Conservation (phyloP, 2,888 invertebrate genomes). For the Chrysomela aeneicollis region DNA sequence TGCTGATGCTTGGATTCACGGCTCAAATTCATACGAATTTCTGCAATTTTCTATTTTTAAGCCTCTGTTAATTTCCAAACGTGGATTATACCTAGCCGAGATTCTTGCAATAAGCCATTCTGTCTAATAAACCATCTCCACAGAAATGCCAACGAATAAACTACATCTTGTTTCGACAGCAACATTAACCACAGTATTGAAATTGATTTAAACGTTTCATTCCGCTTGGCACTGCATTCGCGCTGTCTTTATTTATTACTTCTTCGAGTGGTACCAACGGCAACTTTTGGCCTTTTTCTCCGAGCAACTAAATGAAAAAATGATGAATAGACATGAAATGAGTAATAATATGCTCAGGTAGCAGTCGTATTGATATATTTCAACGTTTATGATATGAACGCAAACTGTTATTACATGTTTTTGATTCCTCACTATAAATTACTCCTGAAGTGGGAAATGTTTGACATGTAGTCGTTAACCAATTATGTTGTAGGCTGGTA, state of each 20-base stretch:
- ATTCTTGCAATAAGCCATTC: background rate
- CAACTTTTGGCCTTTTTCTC: conserved; percentile 32
- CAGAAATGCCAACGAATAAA: conserved; percentile 13
- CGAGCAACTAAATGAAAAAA: conserved; percentile 47
- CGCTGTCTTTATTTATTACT: conserved; percentile 22
- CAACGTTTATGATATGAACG: conserved; percentile 45
- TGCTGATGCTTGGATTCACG: too few relatives aligned
- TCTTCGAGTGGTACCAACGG: conserved; percentile 7
- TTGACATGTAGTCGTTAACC: conserved; percentile 50
- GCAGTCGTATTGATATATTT: conserved; percentile 50
- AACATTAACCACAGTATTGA: conserved; percentile 34
- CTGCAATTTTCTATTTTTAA: too few relatives aligned
- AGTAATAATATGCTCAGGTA: conserved; percentile 55
- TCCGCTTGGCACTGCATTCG: conserved; percentile 25
- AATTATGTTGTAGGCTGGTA: conserved; percentile 45
- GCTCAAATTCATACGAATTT: too few relatives aligned
- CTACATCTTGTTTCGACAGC: conserved; percentile 27
- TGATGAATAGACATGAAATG: conserved; percentile 50
- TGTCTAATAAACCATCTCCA: background rate
- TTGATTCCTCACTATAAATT: conserved; percentile 48
- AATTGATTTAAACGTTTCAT: conserved; percentile 36
- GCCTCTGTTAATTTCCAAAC: background rate
- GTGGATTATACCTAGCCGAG: background rate
- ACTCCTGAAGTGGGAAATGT: conserved; percentile 42
- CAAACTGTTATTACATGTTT: conserved; percentile 51